Evolutionary conservation across 92 coral and sea anemone genomes (phyloP), one percentile per base, ranked within the genome.

Genomic region (Pocillopora meandrina): DNA sequence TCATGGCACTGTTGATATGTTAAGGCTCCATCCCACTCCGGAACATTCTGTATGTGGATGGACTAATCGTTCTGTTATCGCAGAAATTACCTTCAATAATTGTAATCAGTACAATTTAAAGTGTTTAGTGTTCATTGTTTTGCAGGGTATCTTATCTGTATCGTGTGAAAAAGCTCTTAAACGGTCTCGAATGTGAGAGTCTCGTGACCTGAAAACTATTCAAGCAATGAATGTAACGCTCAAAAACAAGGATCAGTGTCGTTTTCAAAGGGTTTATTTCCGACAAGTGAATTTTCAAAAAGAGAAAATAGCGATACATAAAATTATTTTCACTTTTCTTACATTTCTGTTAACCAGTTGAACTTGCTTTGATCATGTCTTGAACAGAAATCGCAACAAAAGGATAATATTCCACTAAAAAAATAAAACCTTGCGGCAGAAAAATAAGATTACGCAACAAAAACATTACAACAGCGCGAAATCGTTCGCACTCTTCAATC

Each of bases 401-500:
- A 55, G 16, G 3, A 55, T 16, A 31, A 49, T 14, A 18, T 55
- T 42, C 52, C 52, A 42, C 52, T 18, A 33, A 78, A 69, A 17
- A 57, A 33, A 78, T 56, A 17, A 57, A 69, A 31, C 1, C 26
- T 49, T 2, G 8, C 6, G 13, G 14, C 14, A 81, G 57, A 61
- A 36, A 5, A 12, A 62, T 3, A 0, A 34, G 14, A 16, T 6
- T 42, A 35, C 74, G 42, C 16, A 18, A 35, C 56, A 70, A 70
- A 34, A 70, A 36, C 74, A 20, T 33, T 34, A 13, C 47, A 75
- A 31, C 21, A 58, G 19, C 42, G 12, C 56, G 33, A 31, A 14
- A 70, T 20, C 56, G 71, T 79, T 79, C 55, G 69, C 26, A 11
- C 68, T 61, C 19, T 76, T 76, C 56, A 60, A 33, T 76, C 68